These are phyloP conservation scores for Agrotis segetum DNA, from an alignment of 2,888 invertebrate genomes.

Conservation along the genomic window DNA sequence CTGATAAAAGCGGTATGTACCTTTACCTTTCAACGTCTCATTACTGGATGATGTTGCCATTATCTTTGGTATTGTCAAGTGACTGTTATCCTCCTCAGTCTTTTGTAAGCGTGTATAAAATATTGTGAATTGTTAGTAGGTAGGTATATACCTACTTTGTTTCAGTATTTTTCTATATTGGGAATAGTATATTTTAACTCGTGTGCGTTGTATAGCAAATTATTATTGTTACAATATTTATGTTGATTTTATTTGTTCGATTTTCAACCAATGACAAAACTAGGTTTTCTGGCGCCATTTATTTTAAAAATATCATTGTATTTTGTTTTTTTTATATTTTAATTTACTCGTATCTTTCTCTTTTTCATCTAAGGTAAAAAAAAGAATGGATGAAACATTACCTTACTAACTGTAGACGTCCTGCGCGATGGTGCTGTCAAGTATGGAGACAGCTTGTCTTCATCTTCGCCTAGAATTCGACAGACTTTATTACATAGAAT, in stretches of 20 bases:
- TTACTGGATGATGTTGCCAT: slow-evolving; percentile 94
- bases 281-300: no score
- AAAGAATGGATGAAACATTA: slow-evolving; percentile 58
- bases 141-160: not conserved
- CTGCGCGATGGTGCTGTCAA: slow-evolving; percentile 84
- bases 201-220: no score
- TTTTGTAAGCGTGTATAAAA: slow-evolving; percentile 76
- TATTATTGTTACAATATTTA: no score
- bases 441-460: slow-evolving; percentile 86
- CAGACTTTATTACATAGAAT: slow-evolving; percentile 56
- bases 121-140: slow-evolving; percentile 12
- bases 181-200: no score
- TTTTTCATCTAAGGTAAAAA: no score
- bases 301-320: no score
- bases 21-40: slow-evolving; percentile 94
- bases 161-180: not conserved
- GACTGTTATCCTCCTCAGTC: slow-evolving; percentile 91
- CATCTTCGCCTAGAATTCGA: slow-evolving; percentile 83
- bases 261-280: no score
- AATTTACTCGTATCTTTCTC: no score
- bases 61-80: slow-evolving; percentile 94
- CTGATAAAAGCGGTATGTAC: slow-evolving; percentile 65
- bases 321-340: no score
- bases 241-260: no score
- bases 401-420: slow-evolving; percentile 84